Conservation (phyloP, 2,888 invertebrate species). For the Himalopsyche tibetana region DNA sequence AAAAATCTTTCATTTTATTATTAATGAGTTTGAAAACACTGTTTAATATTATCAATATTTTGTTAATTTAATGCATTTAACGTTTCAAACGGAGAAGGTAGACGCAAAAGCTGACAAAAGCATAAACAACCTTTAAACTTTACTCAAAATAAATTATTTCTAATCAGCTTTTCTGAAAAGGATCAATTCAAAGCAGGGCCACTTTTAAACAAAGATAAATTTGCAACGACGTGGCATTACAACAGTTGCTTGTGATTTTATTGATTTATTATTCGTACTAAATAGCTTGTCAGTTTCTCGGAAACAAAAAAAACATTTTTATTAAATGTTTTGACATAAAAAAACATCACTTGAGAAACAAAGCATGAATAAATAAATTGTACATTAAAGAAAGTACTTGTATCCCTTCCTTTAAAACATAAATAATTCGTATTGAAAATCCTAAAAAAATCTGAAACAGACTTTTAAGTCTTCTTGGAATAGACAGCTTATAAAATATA, state of each 20-base stretch:
- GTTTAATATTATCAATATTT: too few species aligned
- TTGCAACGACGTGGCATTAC: neutral
- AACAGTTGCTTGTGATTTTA: slow-evolving; percentile 13
- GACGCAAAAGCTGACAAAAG: neutral
- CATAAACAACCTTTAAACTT: neutral
- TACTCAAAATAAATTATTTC: slow-evolving; percentile 24
- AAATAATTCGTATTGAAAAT: neutral
- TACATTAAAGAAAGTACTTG: neutral
- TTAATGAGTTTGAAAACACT: too few species aligned
- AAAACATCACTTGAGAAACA: neutral
- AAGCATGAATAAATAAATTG: neutral
- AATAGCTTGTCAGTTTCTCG: neutral
- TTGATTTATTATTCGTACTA: neutral
- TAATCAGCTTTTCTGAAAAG: slow-evolving; percentile 14
- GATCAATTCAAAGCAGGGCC: neutral
- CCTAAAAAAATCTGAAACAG: neutral
- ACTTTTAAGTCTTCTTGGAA: neutral
- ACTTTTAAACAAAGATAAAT: slow-evolving; percentile 9
- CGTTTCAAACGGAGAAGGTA: neutral
- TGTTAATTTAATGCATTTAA: neutral
- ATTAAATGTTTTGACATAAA: neutral
- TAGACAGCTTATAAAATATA: too few species aligned
- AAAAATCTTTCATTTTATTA: too few species aligned
- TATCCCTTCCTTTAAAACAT: neutral
- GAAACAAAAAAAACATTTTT: neutral